Base-by-base conservation (phyloP, 1,140 invertebrate genomes). In the Panagrolaimus sp. region DNA sequence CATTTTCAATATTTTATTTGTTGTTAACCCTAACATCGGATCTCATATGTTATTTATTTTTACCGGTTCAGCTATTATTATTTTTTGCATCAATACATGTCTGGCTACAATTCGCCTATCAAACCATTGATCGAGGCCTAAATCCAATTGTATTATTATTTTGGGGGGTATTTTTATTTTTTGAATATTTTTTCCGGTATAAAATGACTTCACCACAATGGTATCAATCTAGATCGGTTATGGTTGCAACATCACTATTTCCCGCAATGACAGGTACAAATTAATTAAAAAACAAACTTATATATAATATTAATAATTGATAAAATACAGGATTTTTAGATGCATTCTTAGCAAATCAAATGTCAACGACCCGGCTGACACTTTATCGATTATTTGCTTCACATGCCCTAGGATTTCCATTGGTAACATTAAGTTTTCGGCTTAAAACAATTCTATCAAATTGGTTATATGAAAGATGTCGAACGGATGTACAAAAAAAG, bases 51-150 rank as follows among this genome's bases (percentile, higher is more conserved):
- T 96, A 94, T 87, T 93, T 98, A 86, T 96, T 98, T 85, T 96
- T 98, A 87, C 96, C 96, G 71, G 90, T 97, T 75, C 92, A 96
- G 71, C 77, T 76, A 21, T 71, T 76, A 38, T 48, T 76, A 17
- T 97, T 98, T 86, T 91, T 91, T 75, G 94, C 95, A 74, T 96
- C 93, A 86, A 96, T 93, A 77, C 97, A 97, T 85, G 93, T 98
- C 69, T 97, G 94, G 94, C 91, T 97, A 78, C 94, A 98, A 86
- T 96, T 94, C 86, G 91, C 96, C 73, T 96, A 94, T 93, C 92
- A 96, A 85, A 28, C 43, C 76, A 67, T 58, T 21, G 78, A 81
- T 14, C 58, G 78, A 73, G 73, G 73, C 15, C 48, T 75, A 21
- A 79, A 77, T 48, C 43, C 78, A 12, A 73, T 73, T 43, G 79